phyloP scores from a whole-genome alignment of 2,797 vertebrate genomes.

The Bradypodion pumilum region DNA sequence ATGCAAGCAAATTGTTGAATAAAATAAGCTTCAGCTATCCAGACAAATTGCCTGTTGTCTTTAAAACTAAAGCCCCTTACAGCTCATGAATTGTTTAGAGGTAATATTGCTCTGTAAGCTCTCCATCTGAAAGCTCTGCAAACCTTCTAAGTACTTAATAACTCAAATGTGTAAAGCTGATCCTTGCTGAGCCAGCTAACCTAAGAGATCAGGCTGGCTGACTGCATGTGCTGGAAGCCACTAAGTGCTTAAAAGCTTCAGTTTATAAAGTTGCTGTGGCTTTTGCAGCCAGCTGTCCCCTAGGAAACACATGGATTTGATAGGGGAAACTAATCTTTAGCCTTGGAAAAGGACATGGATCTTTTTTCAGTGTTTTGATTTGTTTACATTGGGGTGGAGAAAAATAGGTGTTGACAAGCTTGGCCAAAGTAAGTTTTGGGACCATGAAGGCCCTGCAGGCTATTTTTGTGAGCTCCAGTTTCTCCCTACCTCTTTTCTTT shows the following conservation, averaged over 20 bases:
- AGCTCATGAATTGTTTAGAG: slow-evolving; percentile 21
- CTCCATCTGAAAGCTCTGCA: not conserved
- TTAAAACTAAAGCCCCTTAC: not conserved
- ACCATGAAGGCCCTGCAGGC: too few species aligned
- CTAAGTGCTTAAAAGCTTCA: slow-evolving; percentile 8
- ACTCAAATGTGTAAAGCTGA: not conserved
- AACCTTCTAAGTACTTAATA: slow-evolving; percentile 7
- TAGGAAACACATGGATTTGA: not conserved
- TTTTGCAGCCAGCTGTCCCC: not conserved
- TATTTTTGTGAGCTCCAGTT: too few species aligned
- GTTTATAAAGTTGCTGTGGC: slow-evolving; percentile 19
- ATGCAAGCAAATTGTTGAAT: not conserved
- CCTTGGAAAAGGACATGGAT: not conserved
- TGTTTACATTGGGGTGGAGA: not conserved
- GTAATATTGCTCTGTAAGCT: not conserved
- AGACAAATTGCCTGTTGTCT: not conserved
- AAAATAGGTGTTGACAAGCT: too few species aligned
- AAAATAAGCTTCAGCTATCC: not conserved
- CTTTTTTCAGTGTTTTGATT: not conserved
- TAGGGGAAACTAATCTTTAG: not conserved
- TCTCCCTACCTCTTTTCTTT: too few species aligned
- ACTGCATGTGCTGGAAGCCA: not conserved
- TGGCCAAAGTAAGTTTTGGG: too few species aligned
- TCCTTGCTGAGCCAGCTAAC: slow-evolving; percentile 18
- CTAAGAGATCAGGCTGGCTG: slow-evolving; percentile 10